A percentile compares a stretch with the other conserved stretches of the same genome.
Evolutionary conservation across 2,888 invertebrate species (phyloP).

Genomic region (Dolomedes plantarius): DNA sequence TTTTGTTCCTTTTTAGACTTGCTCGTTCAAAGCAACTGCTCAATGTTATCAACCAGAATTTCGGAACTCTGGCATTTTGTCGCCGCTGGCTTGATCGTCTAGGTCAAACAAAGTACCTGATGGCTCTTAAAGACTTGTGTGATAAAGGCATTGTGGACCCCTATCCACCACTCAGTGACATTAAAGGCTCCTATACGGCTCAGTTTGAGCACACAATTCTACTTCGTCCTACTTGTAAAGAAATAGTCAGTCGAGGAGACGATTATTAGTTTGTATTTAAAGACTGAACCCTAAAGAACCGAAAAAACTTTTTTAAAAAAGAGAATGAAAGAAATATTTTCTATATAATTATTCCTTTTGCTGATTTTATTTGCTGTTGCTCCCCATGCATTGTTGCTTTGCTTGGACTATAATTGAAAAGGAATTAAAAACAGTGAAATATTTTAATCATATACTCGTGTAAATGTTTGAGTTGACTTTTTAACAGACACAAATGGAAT

Average conservation of each 20-base stretch:
- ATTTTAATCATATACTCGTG: no score
- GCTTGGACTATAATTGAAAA: neutral
- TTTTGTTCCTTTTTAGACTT: constrained; percentile 81
- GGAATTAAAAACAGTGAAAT: no score
- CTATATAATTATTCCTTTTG: neutral
- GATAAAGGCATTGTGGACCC: constrained; percentile 98
- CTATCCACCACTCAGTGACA: constrained; percentile 98
- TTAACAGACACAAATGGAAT: no score
- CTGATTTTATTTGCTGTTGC: neutral
- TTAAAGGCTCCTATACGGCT: constrained; percentile 98
- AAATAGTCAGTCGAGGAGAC: constrained; percentile 96
- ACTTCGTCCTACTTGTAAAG: constrained; percentile 97
- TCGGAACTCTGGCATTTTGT: constrained; percentile 98
- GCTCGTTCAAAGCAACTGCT: constrained; percentile 94
- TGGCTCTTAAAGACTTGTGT: constrained; percentile 98
- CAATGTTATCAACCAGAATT: constrained; percentile 95
- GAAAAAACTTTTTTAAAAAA: neutral
- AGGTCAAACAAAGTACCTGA: constrained; percentile 97
- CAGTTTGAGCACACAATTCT: constrained; percentile 99
- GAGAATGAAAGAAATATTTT: neutral
- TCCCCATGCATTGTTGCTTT: neutral
- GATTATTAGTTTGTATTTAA: constrained; percentile 84
- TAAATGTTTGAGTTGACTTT: no score
- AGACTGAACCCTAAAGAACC: neutral
- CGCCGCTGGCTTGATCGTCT: constrained; percentile 98